Conservation (phyloP, 2,797 vertebrate genomes). For the Xerus rutilus region DNA sequence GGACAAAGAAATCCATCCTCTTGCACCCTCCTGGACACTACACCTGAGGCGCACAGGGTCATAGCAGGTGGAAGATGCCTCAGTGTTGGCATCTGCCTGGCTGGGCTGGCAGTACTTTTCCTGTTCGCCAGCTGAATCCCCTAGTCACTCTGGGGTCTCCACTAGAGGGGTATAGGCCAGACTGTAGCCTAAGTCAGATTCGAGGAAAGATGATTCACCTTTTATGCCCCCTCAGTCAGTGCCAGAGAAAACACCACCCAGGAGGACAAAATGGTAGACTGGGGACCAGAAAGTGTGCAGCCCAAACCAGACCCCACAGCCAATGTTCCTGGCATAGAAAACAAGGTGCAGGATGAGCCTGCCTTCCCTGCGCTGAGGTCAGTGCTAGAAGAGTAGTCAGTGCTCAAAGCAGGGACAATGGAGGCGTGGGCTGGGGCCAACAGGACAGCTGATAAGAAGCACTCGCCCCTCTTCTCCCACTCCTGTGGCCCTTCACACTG, state of each 20-base stretch:
- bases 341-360: neutral
- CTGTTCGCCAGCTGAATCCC: neutral
- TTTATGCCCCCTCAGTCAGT: neutral
- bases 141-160: neutral
- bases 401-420: neutral
- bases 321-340: neutral
- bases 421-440: neutral
- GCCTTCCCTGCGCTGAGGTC: accelerated
- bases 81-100: neutral
- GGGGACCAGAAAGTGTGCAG: neutral
- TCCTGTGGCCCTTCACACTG: neutral
- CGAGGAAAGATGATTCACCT: neutral
- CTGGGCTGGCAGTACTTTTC: neutral
- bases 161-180: neutral
- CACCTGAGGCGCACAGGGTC: neutral
- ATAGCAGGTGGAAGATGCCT: neutral
- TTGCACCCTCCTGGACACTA: neutral
- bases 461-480: neutral
- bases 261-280: neutral
- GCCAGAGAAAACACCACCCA: neutral
- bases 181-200: neutral
- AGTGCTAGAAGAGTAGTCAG: too few relatives aligned
- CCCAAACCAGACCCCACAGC: neutral
- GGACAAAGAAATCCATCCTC: neutral
- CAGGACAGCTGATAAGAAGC: neutral